Evolutionary conservation across 2,113 vertebrate species (phyloP).

Genomic region (Stercorarius parasiticus): DNA sequence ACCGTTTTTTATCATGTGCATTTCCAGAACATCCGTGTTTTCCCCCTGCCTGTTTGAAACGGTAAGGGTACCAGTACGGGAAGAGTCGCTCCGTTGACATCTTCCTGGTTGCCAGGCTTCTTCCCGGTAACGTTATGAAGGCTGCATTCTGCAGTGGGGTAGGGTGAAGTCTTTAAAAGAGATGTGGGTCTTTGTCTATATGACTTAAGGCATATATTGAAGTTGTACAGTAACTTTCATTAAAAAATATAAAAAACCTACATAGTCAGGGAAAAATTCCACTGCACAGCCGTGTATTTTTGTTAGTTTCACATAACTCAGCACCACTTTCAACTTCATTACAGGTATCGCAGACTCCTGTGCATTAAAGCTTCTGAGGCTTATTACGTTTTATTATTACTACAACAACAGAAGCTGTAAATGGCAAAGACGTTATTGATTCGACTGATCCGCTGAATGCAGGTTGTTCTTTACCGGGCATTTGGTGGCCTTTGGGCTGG

Average conservation of each 20-base stretch:
- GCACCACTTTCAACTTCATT: background rate
- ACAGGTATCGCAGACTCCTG: background rate
- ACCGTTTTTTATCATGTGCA: fast-evolving
- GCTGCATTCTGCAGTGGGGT: background rate
- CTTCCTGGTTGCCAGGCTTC: background rate
- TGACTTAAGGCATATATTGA: background rate
- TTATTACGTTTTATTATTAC: background rate
- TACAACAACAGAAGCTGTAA: background rate
- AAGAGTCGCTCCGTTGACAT: fast-evolving
- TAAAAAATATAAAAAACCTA: background rate
- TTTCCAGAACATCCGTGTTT: background rate
- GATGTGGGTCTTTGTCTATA: background rate
- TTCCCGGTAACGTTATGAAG: fast-evolving
- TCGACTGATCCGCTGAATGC: background rate
- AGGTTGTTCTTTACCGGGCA: background rate
- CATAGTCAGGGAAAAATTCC: background rate
- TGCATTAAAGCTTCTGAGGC: background rate
- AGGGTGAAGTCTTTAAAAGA: background rate
- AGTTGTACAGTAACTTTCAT: background rate
- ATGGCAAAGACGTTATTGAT: background rate
- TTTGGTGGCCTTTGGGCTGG: background rate
- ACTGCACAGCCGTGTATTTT: background rate
- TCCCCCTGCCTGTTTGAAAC: background rate
- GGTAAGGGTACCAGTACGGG: fast-evolving
- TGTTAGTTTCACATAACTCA: background rate